phyloP scores from a whole-genome alignment of 2,888 invertebrate species.

The Hypomecis atomaria region DNA sequence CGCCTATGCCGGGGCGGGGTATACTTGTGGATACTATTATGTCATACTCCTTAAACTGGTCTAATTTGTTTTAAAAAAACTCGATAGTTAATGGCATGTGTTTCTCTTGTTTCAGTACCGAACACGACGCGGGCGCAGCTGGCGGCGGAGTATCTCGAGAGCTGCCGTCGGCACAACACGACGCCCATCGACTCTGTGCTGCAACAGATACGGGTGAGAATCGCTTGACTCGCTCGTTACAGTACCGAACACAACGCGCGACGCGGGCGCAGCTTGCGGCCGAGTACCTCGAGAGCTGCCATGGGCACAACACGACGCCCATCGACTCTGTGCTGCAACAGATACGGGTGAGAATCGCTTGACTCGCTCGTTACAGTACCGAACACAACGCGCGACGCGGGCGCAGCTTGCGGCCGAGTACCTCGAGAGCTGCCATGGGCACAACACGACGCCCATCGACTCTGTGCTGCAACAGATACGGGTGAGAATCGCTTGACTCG shows the following conservation, averaged over 20 bases:
- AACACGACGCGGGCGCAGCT: slow-evolving; percentile 88
- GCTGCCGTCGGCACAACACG: slow-evolving; percentile 89
- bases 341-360: slow-evolving; percentile 86
- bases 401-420: slow-evolving; percentile 90
- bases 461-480: slow-evolving; percentile 89
- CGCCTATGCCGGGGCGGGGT: too few relatives aligned
- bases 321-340: slow-evolving; percentile 89
- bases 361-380: slow-evolving; percentile 82
- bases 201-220: slow-evolving; percentile 88
- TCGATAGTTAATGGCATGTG: neutral
- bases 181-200: slow-evolving; percentile 88
- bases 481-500: slow-evolving; percentile 74
- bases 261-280: slow-evolving; percentile 88
- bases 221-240: slow-evolving; percentile 64
- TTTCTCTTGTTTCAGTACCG: slow-evolving; percentile 82
- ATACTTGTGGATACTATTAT: too few relatives aligned
- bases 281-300: slow-evolving; percentile 90
- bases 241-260: slow-evolving; percentile 87
- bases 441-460: slow-evolving; percentile 88
- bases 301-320: slow-evolving; percentile 88
- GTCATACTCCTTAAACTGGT: too few relatives aligned
- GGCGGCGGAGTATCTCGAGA: slow-evolving; percentile 88
- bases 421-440: slow-evolving; percentile 88
- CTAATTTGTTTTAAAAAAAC: too few relatives aligned
- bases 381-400: slow-evolving; percentile 84